Percentiles rank a stretch among this genome's conserved stretches.
These are phyloP conservation scores for Drosophila nr. medialis DNA, from an alignment of 2,888 invertebrate genomes.

Conservation along the genomic window DNA sequence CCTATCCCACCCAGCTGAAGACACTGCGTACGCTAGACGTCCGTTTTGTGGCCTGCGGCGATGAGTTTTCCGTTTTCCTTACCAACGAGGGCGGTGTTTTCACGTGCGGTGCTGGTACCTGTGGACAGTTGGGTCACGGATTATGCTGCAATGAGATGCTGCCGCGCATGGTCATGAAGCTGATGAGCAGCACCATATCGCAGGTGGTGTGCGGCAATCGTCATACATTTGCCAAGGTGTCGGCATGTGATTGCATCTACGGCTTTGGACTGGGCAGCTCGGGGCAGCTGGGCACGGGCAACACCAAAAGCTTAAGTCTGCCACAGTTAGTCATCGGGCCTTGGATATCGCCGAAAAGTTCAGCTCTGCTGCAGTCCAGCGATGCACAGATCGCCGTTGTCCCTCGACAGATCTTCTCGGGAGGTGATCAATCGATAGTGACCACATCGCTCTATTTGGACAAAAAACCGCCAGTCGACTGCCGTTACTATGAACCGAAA, in stretches of 20 bases:
- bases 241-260: constrained; percentile 91
- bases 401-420: constrained; percentile 89
- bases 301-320: constrained; percentile 86
- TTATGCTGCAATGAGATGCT: constrained; percentile 91
- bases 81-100: constrained; percentile 97
- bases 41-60: constrained; percentile 94
- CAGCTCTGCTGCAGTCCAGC: constrained; percentile 82
- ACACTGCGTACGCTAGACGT: constrained; percentile 90
- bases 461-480: constrained; percentile 87
- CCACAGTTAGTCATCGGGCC: constrained; percentile 90
- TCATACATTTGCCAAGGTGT: constrained; percentile 94
- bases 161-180: constrained; percentile 91
- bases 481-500: constrained; percentile 85
- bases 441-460: constrained; percentile 86
- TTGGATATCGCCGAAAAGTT: constrained; percentile 89
- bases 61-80: constrained; percentile 96
- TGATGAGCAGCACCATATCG: constrained; percentile 92
- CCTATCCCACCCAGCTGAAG: constrained; percentile 91
- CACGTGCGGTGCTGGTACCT: constrained; percentile 95
- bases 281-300: constrained; percentile 93
- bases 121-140: constrained; percentile 97
- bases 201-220: constrained; percentile 94
- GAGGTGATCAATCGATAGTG: constrained; percentile 95
- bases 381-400: constrained; percentile 56
- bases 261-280: constrained; percentile 96